Evolutionary conservation across 2,888 invertebrate genomes (phyloP).

Genomic region (Thumatha senex): DNA sequence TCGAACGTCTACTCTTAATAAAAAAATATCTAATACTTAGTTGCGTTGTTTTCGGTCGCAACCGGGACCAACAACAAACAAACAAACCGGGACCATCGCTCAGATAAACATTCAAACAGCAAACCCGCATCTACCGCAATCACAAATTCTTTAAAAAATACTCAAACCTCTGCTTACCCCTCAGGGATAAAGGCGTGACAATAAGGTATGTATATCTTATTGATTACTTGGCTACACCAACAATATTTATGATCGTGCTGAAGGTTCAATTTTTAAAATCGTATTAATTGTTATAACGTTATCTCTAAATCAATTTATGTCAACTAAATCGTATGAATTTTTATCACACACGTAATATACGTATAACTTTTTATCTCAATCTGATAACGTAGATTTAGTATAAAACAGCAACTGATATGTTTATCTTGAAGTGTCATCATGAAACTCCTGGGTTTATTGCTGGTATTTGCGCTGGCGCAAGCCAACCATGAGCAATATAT

Average conservation of each 20-base stretch:
- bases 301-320: neutral
- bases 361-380: neutral
- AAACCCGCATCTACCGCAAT: too few relatives aligned
- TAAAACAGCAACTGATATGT: conserved; percentile 9
- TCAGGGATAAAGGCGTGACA: too few relatives aligned
- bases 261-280: neutral
- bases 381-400: conserved; percentile 16
- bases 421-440: conserved; percentile 28
- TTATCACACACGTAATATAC: neutral
- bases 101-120: too few relatives aligned
- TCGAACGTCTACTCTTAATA: too few relatives aligned
- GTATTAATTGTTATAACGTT: neutral
- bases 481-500: conserved; percentile 65
- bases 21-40: too few relatives aligned
- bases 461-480: conserved; percentile 48
- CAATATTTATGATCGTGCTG: neutral
- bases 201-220: too few relatives aligned
- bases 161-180: too few relatives aligned
- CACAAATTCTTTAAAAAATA: too few relatives aligned
- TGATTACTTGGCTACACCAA: too few relatives aligned
- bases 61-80: too few relatives aligned
- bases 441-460: conserved; percentile 46
- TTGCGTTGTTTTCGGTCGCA: too few relatives aligned
- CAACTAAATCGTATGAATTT: neutral
- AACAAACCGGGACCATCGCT: too few relatives aligned